A percentile compares a stretch with the other conserved stretches of the same genome.
These are phyloP conservation scores for Caenorhabditis sp. DNA, from an alignment of 2,888 invertebrate species.

Conservation along the genomic window DNA sequence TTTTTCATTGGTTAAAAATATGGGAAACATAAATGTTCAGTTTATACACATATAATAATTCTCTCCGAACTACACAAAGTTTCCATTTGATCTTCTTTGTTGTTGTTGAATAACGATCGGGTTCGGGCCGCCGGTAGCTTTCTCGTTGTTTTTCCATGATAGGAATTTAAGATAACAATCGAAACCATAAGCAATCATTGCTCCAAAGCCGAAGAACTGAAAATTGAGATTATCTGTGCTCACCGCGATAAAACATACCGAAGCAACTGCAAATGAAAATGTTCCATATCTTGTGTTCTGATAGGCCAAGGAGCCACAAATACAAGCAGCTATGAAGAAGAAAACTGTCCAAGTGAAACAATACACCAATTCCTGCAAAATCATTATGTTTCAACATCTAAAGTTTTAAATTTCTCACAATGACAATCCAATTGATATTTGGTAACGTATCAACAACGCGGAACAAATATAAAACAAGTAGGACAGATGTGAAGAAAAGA, in stretches of 20 bases:
- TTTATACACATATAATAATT: background rate
- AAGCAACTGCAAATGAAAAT: slow-evolving; percentile 78
- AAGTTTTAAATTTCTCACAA: slow-evolving; percentile 74
- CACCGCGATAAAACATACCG: slow-evolving; percentile 79
- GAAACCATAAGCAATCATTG: slow-evolving; percentile 81
- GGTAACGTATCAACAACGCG: slow-evolving; percentile 86
- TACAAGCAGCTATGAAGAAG: slow-evolving; percentile 80
- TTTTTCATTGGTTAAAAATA: no score
- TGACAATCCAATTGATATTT: slow-evolving; percentile 85
- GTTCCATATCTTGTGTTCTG: slow-evolving; percentile 25
- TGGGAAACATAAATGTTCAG: no score
- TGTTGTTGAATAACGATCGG: slow-evolving; percentile 32
- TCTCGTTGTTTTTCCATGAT: slow-evolving; percentile 73
- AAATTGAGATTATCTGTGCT: slow-evolving; percentile 2
- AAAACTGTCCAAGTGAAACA: slow-evolving; percentile 81
- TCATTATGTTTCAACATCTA: background rate
- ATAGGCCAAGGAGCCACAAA: slow-evolving; percentile 74
- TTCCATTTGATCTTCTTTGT: slow-evolving; percentile 9
- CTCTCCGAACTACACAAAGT: background rate
- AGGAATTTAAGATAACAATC: slow-evolving; percentile 84
- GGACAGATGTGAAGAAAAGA: slow-evolving; percentile 84
- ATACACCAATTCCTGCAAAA: slow-evolving; percentile 79
- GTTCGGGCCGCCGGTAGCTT: slow-evolving; percentile 37
- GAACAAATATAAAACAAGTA: slow-evolving; percentile 83
- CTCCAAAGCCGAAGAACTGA: slow-evolving; percentile 86